A percentile compares a stretch with the other conserved stretches of the same genome.
Evolutionary conservation across 2,888 invertebrate species (phyloP).

Genomic region (Athripsodes cinereus): DNA sequence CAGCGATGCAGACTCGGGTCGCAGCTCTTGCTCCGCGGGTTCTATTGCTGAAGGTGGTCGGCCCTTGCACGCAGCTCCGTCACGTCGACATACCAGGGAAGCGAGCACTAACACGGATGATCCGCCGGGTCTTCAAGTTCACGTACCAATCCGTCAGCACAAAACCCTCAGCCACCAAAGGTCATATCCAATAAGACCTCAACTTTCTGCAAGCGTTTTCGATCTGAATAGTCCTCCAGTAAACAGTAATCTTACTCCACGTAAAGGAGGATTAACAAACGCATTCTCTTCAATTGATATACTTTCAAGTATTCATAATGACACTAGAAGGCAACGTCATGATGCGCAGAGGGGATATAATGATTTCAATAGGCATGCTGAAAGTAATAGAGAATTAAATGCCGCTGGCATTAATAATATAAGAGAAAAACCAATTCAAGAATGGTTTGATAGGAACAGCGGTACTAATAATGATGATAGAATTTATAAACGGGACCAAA

Average conservation of each 20-base stretch:
- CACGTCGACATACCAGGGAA: constrained; percentile 37
- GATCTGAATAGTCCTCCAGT: constrained; percentile 16
- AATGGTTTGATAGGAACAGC: constrained; percentile 9
- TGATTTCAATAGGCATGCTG: not conserved
- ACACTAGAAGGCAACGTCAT: not conserved
- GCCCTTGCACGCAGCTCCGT: constrained; percentile 14
- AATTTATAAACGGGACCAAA: not conserved
- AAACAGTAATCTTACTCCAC: constrained; percentile 7
- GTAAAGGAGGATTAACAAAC: constrained; percentile 43
- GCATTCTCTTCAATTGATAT: constrained; percentile 46
- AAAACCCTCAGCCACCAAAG: constrained; percentile 9
- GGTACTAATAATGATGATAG: not conserved
- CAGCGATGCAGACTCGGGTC: constrained; percentile 47
- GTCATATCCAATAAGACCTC: constrained; percentile 35
- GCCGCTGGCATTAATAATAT: not conserved
- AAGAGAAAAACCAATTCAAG: not conserved
- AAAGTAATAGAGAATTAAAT: not conserved
- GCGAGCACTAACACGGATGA: constrained; percentile 46
- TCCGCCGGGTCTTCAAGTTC: constrained; percentile 16
- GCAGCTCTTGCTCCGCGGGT: constrained; percentile 46
- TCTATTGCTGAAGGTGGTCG: constrained; percentile 30
- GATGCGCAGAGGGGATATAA: not conserved
- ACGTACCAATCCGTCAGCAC: constrained; percentile 7
- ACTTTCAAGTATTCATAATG: constrained; percentile 44
- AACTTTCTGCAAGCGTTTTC: constrained; percentile 28